Percentiles rank a stretch among this genome's conserved stretches.
Evolutionary conservation across 2,113 vertebrate species (phyloP).

Genomic region (Pygoscelis antarcticus): DNA sequence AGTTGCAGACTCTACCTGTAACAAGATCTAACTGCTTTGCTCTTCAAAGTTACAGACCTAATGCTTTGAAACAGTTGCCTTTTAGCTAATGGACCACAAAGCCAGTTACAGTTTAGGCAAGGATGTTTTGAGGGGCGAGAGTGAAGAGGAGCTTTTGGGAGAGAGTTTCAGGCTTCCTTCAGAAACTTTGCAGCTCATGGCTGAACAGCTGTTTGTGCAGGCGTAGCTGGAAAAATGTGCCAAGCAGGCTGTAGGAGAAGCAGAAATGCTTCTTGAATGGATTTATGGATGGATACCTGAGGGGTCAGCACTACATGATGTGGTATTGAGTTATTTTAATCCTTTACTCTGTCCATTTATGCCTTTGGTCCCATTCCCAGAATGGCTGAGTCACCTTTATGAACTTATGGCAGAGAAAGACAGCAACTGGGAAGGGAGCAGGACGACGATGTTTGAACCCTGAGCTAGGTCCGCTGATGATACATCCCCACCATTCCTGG

Average conservation of each 20-base stretch:
- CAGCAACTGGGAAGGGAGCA: not conserved
- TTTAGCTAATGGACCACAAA: constrained; percentile 3
- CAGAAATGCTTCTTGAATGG: not conserved
- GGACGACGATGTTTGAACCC: rapidly evolving
- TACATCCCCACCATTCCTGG: rapidly evolving
- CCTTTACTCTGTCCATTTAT: constrained; percentile 26
- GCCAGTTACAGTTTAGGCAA: not conserved
- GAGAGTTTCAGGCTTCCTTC: not conserved
- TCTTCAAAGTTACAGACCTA: constrained; percentile 18
- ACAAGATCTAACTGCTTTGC: constrained; percentile 15
- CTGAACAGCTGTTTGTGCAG: not conserved
- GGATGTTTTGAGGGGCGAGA: not conserved
- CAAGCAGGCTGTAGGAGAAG: not conserved
- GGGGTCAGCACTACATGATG: constrained; percentile 23
- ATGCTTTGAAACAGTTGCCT: not conserved
- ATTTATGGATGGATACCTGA: constrained; percentile 43
- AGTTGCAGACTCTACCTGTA: not conserved
- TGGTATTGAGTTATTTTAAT: constrained; percentile 41
- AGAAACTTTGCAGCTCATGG: not conserved
- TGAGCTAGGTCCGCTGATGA: rapidly evolving
- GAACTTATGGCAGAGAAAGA: not conserved
- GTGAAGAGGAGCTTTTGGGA: not conserved
- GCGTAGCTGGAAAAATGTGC: not conserved
- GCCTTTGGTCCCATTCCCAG: constrained; percentile 47
- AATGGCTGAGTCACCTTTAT: constrained; percentile 30